Evolutionary conservation across 2,113 vertebrate species (phyloP).

Genomic region (Emydocephalus ijimae): DNA sequence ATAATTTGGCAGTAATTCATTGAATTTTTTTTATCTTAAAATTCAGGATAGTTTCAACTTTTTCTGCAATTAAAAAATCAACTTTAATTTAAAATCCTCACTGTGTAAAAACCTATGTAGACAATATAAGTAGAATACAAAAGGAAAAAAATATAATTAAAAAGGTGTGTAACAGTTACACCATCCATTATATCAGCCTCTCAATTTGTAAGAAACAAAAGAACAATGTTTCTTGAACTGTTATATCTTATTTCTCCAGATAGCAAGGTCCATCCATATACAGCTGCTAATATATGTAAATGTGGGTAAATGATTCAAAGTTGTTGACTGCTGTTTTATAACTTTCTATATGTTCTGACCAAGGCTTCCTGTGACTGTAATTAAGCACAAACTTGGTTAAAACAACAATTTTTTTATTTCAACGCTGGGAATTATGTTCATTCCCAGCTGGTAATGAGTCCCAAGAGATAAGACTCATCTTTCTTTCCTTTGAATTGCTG

Average conservation of each 20-base stretch:
- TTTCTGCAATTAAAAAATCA: slow-evolving; percentile 44
- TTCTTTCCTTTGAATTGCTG: too few relatives aligned
- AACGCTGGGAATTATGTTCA: too few relatives aligned
- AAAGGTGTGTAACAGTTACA: background rate
- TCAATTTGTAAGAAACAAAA: background rate
- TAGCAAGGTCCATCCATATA: background rate
- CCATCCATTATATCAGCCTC: background rate
- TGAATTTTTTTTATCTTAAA: background rate
- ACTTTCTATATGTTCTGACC: background rate
- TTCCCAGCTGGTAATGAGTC: too few relatives aligned
- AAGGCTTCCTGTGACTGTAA: too few relatives aligned
- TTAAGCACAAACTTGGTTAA: too few relatives aligned
- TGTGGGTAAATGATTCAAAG: background rate
- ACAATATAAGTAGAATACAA: background rate
- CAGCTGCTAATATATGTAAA: background rate
- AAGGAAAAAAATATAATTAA: background rate
- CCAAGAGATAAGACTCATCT: too few relatives aligned
- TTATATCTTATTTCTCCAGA: background rate
- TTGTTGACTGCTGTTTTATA: background rate
- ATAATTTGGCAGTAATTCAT: background rate
- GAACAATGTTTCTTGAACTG: background rate
- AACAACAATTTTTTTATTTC: too few relatives aligned
- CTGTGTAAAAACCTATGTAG: slow-evolving; percentile 12
- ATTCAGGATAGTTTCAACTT: background rate
- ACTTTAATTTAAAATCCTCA: slow-evolving; percentile 59